Evolutionary conservation across 2,113 vertebrate genomes (phyloP).

Genomic region (Peromyscus leucopus): DNA sequence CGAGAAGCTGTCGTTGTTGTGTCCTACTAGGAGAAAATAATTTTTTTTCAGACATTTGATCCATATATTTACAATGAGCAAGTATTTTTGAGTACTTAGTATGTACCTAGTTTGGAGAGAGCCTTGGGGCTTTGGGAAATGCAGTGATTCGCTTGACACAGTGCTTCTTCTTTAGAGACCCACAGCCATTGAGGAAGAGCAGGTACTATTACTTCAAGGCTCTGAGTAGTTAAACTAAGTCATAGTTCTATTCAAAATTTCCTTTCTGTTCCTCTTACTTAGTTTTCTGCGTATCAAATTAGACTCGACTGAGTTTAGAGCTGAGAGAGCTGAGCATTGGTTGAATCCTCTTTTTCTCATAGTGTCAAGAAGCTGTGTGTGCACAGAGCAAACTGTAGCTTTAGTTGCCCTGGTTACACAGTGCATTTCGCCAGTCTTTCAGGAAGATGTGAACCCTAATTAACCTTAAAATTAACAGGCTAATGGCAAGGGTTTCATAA

Average conservation of each 20-base stretch:
- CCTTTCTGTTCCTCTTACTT: constrained; percentile 21
- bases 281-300: constrained; percentile 41
- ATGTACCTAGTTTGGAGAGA: neutral
- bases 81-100: neutral
- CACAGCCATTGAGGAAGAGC: neutral
- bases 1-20: neutral
- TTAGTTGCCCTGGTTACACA: constrained; percentile 77
- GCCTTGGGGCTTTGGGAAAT: neutral
- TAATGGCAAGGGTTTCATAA: constrained; percentile 72
- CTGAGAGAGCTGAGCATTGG: constrained; percentile 12
- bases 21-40: neutral
- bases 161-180: neutral
- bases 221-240: constrained; percentile 50
- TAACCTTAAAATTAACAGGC: constrained; percentile 80
- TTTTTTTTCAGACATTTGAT: neutral
- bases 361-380: constrained; percentile 1
- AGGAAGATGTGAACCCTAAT: constrained; percentile 76
- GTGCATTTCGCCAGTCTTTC: constrained; percentile 67
- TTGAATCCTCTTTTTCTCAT: neutral
- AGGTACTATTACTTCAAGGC: constrained; percentile 1
- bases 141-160: neutral
- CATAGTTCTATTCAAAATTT: constrained; percentile 48
- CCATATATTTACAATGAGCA: neutral
- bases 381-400: neutral
- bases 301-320: constrained; percentile 19